Base-by-base conservation (phyloP, 2,797 vertebrate species). In the Galaxias olidus region DNA sequence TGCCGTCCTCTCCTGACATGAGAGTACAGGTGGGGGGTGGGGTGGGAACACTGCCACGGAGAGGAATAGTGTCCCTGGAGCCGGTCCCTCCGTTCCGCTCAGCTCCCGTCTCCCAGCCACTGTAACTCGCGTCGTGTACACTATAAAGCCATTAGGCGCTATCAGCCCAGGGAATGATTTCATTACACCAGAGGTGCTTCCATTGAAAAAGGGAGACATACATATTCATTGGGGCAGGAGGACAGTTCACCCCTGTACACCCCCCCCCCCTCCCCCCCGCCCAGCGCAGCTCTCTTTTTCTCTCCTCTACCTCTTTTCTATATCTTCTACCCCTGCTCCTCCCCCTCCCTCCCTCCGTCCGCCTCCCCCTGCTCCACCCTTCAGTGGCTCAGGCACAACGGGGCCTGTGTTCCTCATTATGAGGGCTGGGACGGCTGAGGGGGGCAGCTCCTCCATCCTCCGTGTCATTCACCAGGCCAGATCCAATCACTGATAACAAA, bases 111-210 rank as follows among this genome's bases (percentile, higher is more conserved):
- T 76, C 61, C 50, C 61, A 15, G 48, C 48, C 69, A 57, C 44
- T 74, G 69, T 82, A 80, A 85, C 80, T 85, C 75, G 80, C 80
- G 73, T 72, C 72, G 75, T 84, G 86, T 87, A 80, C 85, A 85
- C 90, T 86, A 90, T 90, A 89, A 90, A 87, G 84, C 76, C 80
- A 88, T 90, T 87, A 91, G 90, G 90, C 89, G 80, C 68, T 88
- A 90, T 90, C 87, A 76, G 47, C 69, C 54, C 65, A 70, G 77
- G 79, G 73, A 89, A 76, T 88, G 82, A 87, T 80, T 87, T 88
- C 84, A 90, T 91, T 88, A 89, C 78, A 78, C 82, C 55, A 53
- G 80, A 86, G 86, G 75, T 81, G 79, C 75, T 68, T 82, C 71
- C 73, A 81, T 79, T 76, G 60, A 73, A 87, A 77, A 77, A 69